Evolutionary conservation across 2,888 invertebrate genomes (phyloP).

Genomic region (Xanthia togata): DNA sequence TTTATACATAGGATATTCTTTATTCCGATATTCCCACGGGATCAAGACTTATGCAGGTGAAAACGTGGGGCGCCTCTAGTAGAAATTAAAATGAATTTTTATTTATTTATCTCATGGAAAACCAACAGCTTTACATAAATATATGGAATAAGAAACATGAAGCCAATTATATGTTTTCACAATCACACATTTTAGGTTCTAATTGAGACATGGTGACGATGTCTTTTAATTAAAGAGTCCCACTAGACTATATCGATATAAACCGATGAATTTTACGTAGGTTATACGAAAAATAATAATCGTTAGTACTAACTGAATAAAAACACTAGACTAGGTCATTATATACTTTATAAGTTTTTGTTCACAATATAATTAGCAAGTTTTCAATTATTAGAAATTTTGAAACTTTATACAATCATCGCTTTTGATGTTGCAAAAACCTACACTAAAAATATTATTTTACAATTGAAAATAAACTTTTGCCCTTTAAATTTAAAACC

Average conservation of each 20-base stretch:
- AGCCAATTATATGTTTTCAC: no score
- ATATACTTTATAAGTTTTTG: neutral
- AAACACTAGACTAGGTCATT: neutral
- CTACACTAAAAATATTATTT: slow-evolving; percentile 28
- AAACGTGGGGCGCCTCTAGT: no score
- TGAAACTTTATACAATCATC: slow-evolving; percentile 13
- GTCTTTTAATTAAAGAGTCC: neutral
- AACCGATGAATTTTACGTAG: neutral
- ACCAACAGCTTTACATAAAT: no score
- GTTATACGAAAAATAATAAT: neutral
- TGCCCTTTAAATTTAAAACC: slow-evolving; percentile 31
- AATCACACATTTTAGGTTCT: neutral
- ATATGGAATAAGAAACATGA: no score
- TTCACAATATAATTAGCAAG: slow-evolving; percentile 6
- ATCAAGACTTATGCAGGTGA: no score
- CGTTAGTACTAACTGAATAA: neutral
- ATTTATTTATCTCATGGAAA: no score
- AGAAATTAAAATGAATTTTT: no score
- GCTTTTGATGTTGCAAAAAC: slow-evolving; percentile 24
- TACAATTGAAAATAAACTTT: slow-evolving; percentile 35
- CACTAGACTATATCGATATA: neutral
- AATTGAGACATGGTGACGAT: neutral
- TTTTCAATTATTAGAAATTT: slow-evolving; percentile 34
- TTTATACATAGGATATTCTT: no score
- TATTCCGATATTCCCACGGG: no score